Evolutionary conservation across 2,888 invertebrate species (phyloP).

Genomic region (Exocentrus adspersus): DNA sequence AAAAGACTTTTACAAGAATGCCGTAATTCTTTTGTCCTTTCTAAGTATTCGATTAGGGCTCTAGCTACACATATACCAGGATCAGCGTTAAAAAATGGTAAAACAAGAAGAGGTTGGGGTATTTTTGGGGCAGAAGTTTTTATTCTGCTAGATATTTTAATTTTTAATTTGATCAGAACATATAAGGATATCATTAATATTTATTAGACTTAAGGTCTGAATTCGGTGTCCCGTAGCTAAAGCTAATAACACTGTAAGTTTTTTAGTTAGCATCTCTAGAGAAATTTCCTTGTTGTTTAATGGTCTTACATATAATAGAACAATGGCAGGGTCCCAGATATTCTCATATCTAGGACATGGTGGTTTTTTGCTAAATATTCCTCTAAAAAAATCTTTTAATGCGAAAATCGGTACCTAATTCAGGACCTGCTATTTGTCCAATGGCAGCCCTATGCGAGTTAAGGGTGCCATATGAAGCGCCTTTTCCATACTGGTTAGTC

Average conservation of each 20-base stretch:
- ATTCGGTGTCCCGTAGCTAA: neutral
- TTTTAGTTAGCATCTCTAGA: neutral
- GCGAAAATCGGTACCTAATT: neutral
- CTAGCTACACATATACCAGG: slow-evolving; percentile 13
- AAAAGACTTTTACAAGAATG: neutral
- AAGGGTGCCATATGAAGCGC: neutral
- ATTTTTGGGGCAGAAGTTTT: neutral
- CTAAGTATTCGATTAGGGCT: slow-evolving; percentile 2
- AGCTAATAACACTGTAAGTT: neutral
- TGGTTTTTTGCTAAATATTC: neutral
- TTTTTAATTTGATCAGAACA: neutral
- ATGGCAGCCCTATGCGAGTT: neutral
- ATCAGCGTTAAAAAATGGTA: slow-evolving; percentile 7
- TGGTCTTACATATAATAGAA: neutral
- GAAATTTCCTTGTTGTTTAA: neutral
- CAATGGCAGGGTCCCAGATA: neutral
- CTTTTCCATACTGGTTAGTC: neutral
- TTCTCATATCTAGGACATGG: neutral
- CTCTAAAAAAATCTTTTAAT: neutral
- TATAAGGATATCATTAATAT: neutral
- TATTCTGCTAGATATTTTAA: neutral
- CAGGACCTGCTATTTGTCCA: neutral
- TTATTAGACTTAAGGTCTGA: neutral
- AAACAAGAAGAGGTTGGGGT: neutral
- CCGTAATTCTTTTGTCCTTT: neutral